Percentiles rank a stretch among this genome's conserved stretches.
Conservation (phyloP, 2,888 invertebrate species). For the Andrena chrysosceles region DNA sequence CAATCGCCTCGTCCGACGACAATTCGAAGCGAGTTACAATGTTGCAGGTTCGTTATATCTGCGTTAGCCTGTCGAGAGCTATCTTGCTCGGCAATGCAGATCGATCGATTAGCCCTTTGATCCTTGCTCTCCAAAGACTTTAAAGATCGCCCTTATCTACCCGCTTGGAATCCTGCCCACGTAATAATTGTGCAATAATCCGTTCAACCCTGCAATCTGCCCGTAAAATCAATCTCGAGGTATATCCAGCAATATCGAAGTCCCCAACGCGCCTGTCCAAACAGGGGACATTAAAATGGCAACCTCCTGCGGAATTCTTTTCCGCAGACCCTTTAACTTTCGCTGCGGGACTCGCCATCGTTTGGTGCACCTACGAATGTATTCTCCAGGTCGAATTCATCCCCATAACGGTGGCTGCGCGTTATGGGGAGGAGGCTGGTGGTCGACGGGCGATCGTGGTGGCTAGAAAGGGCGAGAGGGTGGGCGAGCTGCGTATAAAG, state of each 20-base stretch:
- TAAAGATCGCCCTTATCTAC: background rate
- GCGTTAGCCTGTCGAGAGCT: slow-evolving; percentile 17
- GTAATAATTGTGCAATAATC: no score
- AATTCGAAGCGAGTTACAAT: slow-evolving; percentile 57
- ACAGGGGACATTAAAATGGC: no score
- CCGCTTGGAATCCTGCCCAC: background rate
- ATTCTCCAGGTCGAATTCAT: slow-evolving; percentile 35
- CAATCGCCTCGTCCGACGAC: slow-evolving; percentile 14
- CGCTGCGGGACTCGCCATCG: no score
- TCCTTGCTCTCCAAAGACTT: background rate
- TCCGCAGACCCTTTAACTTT: no score
- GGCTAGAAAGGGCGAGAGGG: slow-evolving; percentile 24
- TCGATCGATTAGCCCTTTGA: slow-evolving; percentile 56
- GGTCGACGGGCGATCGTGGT: slow-evolving; percentile 40
- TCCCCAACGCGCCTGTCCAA: no score
- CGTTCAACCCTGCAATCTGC: background rate
- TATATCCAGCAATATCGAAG: no score
- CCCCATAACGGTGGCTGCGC: slow-evolving; percentile 44
- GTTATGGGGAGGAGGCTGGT: slow-evolving; percentile 50
- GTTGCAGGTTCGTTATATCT: slow-evolving; percentile 54
- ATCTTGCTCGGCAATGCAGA: slow-evolving; percentile 33
- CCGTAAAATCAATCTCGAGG: no score
- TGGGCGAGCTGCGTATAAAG: slow-evolving; percentile 75
- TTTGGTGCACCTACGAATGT: background rate
- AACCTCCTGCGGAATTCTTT: no score